Evolutionary conservation across 2,113 vertebrate genomes (phyloP).

Genomic region (Anolis carolinensis): DNA sequence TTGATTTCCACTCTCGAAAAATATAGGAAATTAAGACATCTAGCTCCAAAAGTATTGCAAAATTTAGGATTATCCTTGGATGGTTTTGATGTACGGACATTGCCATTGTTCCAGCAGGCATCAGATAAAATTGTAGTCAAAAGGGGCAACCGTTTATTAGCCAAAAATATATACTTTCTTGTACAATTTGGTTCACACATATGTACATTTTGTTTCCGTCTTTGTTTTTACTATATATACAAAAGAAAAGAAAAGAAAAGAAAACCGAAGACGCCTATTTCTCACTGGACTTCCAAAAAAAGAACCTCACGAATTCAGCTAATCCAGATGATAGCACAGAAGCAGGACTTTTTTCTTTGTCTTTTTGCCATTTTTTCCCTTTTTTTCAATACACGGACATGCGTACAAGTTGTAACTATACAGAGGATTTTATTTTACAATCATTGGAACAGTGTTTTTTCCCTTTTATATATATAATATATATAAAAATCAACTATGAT

Average conservation of each 20-base stretch:
- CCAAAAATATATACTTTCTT: slow-evolving; percentile 99
- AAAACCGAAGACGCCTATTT: slow-evolving; percentile 86
- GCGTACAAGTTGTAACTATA: slow-evolving; percentile 94
- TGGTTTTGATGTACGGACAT: too few species aligned
- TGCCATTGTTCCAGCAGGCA: not conserved
- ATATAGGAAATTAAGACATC: not conserved
- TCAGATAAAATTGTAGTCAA: slow-evolving; percentile 75
- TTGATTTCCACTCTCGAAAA: not conserved
- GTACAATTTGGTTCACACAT: slow-evolving; percentile 99
- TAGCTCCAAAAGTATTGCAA: not conserved
- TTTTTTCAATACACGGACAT: slow-evolving; percentile 91
- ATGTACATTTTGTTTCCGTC: slow-evolving; percentile 96
- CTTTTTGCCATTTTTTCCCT: slow-evolving; percentile 34
- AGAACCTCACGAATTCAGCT: slow-evolving; percentile 84
- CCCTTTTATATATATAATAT: not conserved
- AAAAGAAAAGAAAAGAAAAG: slow-evolving; percentile 85
- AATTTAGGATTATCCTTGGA: not conserved
- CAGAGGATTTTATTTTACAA: slow-evolving; percentile 87
- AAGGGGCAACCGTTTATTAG: slow-evolving; percentile 99
- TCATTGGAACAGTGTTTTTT: slow-evolving; percentile 75
- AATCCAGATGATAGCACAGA: slow-evolving; percentile 89
- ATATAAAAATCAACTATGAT: slow-evolving; percentile 78
- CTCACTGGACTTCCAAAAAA: slow-evolving; percentile 86
- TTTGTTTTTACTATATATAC: slow-evolving; percentile 92
- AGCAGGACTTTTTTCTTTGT: slow-evolving; percentile 66